Conservation (phyloP, 1,140 invertebrate species). For the Anoplolepis gracilipes region DNA sequence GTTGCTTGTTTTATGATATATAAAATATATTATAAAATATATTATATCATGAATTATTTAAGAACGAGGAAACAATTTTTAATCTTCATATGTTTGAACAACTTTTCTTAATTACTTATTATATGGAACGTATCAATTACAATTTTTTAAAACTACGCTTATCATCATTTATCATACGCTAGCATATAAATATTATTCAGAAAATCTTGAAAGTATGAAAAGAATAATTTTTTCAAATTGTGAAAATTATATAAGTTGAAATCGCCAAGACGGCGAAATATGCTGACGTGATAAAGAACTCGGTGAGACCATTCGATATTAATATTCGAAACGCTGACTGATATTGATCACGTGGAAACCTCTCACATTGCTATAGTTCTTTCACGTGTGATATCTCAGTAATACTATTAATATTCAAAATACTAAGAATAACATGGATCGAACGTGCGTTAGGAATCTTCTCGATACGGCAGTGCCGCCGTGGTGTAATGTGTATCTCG, state of each 20-base stretch:
- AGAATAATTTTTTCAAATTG: not conserved
- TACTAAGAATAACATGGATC: slow-evolving; percentile 39
- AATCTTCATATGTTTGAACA: not conserved
- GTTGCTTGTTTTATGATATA: not conserved
- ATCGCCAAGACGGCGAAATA: not conserved
- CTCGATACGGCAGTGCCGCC: slow-evolving; percentile 50
- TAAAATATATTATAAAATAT: not conserved
- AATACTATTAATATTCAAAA: slow-evolving; percentile 55
- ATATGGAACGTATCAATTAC: not conserved
- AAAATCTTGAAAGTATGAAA: not conserved
- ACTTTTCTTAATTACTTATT: not conserved
- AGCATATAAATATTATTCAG: not conserved
- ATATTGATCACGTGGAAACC: slow-evolving; percentile 45
- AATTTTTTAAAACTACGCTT: not conserved
- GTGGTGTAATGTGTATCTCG: slow-evolving; percentile 52
- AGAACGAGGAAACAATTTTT: not conserved
- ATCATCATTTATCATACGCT: not conserved
- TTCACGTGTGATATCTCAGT: slow-evolving; percentile 40
- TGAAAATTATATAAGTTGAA: not conserved
- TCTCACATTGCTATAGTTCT: slow-evolving; percentile 44
- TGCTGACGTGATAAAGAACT: slow-evolving; percentile 3
- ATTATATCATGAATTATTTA: not conserved
- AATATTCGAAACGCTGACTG: slow-evolving; percentile 26
- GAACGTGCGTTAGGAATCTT: slow-evolving; percentile 9
- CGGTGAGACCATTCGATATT: slow-evolving; percentile 21